A percentile compares a stretch with the other conserved stretches of the same genome.
These are phyloP conservation scores for Omphaloscelis lunosa DNA, from an alignment of 2,888 invertebrate genomes.

Conservation along the genomic window DNA sequence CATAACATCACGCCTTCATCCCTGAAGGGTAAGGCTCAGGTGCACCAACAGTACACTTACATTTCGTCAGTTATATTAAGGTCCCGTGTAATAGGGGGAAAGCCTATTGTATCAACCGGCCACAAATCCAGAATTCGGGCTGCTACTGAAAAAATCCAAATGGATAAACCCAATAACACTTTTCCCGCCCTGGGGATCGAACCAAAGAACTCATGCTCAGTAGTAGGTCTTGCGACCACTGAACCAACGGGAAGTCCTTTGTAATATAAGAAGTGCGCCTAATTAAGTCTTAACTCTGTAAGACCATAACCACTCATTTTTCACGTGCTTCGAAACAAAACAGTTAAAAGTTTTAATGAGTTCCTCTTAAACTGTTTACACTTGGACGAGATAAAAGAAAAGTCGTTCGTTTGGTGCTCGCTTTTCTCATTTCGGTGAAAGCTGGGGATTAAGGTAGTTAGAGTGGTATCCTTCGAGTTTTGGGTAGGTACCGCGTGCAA, in stretches of 20 bases:
- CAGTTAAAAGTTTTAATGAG: constrained; percentile 82
- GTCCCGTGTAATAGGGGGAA: not conserved
- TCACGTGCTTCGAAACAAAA: constrained; percentile 67
- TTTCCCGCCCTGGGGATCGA: not conserved
- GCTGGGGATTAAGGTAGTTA: constrained; percentile 36
- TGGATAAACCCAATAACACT: not conserved
- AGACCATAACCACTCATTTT: constrained; percentile 62
- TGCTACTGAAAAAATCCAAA: not conserved
- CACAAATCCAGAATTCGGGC: not conserved
- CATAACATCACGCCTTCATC: not conserved
- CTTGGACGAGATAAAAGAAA: constrained; percentile 68
- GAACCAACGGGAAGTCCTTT: not conserved
- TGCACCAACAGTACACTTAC: not conserved
- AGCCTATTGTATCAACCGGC: not conserved
- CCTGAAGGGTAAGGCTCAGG: not conserved
- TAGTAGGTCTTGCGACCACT: not conserved
- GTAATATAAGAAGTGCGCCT: constrained; percentile 44
- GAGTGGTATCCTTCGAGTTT: constrained; percentile 24
- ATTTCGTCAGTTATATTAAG: not conserved
- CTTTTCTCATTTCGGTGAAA: constrained; percentile 56
- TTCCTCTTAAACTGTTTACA: constrained; percentile 75
- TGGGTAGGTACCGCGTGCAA: constrained; percentile 27
- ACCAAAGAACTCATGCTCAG: not conserved
- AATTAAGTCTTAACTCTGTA: constrained; percentile 53
- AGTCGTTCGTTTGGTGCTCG: constrained; percentile 20